Evolutionary conservation across 2,797 vertebrate genomes (phyloP).

Genomic region (Cygnus olor): DNA sequence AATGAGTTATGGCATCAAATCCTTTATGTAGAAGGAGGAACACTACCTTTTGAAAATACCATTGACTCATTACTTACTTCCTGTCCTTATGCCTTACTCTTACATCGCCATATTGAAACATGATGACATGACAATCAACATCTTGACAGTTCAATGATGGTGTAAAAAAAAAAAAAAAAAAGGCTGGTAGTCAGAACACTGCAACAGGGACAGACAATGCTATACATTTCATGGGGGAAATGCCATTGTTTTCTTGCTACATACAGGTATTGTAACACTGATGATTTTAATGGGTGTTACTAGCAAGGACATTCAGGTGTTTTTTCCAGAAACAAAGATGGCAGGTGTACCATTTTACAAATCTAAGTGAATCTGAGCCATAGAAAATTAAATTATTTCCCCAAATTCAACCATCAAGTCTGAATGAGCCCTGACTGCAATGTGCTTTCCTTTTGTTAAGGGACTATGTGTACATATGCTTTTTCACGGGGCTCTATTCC

Average conservation of each 20-base stretch:
- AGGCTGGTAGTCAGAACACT: neutral
- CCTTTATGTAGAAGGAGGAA: neutral
- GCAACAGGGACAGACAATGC: neutral
- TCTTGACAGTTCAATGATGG: neutral
- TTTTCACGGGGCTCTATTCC: neutral
- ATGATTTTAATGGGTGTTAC: neutral
- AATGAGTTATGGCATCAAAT: neutral
- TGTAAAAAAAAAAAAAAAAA: neutral
- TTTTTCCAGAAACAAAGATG: neutral
- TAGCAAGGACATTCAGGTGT: neutral
- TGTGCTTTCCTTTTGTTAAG: neutral
- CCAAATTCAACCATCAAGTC: neutral
- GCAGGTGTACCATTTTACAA: neutral
- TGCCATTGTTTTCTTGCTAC: neutral
- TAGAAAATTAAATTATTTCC: neutral
- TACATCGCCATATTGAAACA: neutral
- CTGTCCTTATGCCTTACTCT: neutral
- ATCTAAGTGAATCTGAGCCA: neutral
- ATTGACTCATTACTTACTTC: neutral
- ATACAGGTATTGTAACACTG: accelerated
- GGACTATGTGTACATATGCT: neutral
- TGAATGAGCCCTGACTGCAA: neutral
- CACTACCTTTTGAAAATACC: neutral
- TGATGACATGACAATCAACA: accelerated
- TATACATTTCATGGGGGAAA: neutral